Conservation (phyloP, 2,797 vertebrate genomes). For the Triplophysa bombifrons region DNA sequence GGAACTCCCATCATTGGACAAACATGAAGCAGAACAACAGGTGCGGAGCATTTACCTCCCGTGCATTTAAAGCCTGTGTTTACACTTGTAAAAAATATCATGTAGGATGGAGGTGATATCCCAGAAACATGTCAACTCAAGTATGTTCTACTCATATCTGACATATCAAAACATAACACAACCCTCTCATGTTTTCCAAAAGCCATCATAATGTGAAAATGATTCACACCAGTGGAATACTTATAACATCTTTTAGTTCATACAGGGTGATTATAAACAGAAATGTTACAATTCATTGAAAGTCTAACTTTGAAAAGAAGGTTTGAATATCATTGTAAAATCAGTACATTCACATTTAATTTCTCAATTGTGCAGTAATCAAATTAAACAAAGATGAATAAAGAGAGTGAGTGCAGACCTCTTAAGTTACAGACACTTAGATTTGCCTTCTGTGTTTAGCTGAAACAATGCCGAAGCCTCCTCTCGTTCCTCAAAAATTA, state of each 20-base stretch:
- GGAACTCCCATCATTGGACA: background rate
- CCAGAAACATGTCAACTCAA: constrained; percentile 11
- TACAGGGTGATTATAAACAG: background rate
- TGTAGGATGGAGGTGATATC: background rate
- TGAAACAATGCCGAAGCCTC: too few species aligned
- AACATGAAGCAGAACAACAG: background rate
- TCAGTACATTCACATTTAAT: background rate
- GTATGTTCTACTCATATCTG: background rate
- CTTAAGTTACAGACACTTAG: background rate
- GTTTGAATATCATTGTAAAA: background rate
- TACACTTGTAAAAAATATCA: background rate
- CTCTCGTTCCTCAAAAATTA: background rate
- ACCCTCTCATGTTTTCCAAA: constrained; percentile 6
- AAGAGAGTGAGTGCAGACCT: background rate
- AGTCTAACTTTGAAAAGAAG: background rate
- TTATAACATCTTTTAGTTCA: background rate
- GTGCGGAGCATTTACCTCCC: background rate
- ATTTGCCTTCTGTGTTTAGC: background rate
- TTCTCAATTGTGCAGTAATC: background rate
- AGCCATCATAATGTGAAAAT: background rate
- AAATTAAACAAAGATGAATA: background rate
- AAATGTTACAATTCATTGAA: background rate
- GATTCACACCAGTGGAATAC: background rate
- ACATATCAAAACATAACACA: constrained; percentile 17
- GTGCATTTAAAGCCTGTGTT: constrained; percentile 10